phyloP scores from a whole-genome alignment of 2,888 invertebrate species.

The Abrostola tripartita region DNA sequence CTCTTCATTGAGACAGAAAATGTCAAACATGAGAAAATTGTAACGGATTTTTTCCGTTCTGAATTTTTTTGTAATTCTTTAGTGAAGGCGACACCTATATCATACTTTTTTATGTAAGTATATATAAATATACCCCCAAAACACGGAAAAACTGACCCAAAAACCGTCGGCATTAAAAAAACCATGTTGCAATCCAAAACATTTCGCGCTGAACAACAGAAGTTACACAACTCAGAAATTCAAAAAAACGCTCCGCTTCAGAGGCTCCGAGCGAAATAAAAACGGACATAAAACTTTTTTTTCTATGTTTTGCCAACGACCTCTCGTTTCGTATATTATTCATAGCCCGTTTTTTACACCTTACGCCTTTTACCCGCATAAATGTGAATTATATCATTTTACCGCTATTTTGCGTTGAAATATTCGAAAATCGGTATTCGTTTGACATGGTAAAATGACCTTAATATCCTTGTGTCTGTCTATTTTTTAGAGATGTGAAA shows the following conservation, averaged over 20 bases:
- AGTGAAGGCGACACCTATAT: no score
- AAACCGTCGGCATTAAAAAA: slow-evolving; percentile 10
- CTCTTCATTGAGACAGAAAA: no score
- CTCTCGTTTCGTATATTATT: slow-evolving; percentile 65
- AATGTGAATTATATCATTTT: slow-evolving; percentile 60
- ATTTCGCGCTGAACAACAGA: slow-evolving; percentile 44
- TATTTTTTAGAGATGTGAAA: slow-evolving; percentile 16
- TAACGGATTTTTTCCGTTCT: no score
- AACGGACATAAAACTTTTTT: slow-evolving; percentile 58
- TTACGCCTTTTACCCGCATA: slow-evolving; percentile 55
- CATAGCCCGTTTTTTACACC: slow-evolving; percentile 63
- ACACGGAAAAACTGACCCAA: slow-evolving; percentile 6
- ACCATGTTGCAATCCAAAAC: slow-evolving; percentile 36
- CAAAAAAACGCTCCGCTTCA: slow-evolving; percentile 41
- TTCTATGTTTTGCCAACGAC: slow-evolving; percentile 57
- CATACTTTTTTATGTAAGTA: no score
- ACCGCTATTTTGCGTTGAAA: slow-evolving; percentile 49
- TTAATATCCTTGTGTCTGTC: slow-evolving; percentile 8
- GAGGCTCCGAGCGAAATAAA: slow-evolving; percentile 51
- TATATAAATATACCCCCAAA: neutral
- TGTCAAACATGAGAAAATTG: no score
- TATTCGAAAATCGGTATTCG: slow-evolving; percentile 44
- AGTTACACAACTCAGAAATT: slow-evolving; percentile 52
- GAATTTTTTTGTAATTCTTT: no score
- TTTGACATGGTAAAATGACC: slow-evolving; percentile 21